Percentiles rank a stretch among this genome's conserved stretches.
Conservation (phyloP, 2,113 vertebrate genomes). For the Tyto alba region DNA sequence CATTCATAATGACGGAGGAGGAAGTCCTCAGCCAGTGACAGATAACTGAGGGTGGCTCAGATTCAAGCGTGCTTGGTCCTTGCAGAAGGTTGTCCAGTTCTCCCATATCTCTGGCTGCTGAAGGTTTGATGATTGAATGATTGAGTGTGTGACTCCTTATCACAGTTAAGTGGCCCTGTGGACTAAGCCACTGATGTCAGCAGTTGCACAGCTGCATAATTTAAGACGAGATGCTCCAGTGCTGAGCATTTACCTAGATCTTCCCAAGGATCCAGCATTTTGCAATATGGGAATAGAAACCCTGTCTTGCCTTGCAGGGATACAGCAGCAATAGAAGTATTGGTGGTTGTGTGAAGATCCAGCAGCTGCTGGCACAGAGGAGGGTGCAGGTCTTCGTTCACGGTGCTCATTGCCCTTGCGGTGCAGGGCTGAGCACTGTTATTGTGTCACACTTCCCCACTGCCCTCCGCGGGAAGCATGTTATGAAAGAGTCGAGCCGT, state of each 20-base stretch:
- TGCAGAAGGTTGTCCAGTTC: not conserved
- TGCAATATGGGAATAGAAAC: not conserved
- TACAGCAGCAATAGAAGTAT: accelerated
- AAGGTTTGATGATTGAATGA: not conserved
- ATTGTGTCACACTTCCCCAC: not conserved
- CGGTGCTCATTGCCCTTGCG: not conserved
- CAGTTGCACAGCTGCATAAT: not conserved
- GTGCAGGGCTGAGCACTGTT: not conserved
- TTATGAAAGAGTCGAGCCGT: not conserved
- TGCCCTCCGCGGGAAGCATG: not conserved
- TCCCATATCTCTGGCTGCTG: not conserved
- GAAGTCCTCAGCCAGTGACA: not conserved
- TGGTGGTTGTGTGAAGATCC: not conserved
- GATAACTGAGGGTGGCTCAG: not conserved
- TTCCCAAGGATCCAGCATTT: not conserved
- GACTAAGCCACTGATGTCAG: not conserved
- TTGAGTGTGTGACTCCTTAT: not conserved
- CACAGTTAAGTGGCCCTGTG: not conserved
- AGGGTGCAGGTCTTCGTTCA: not conserved
- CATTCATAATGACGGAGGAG: not conserved
- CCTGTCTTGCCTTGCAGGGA: not conserved
- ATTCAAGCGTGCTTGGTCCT: not conserved
- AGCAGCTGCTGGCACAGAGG: not conserved
- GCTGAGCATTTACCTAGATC: not conserved
- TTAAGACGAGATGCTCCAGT: not conserved